These are phyloP conservation scores for Galeopsomyia nigrocyanea DNA, from an alignment of 2,888 invertebrate genomes.

Conservation along the genomic window DNA sequence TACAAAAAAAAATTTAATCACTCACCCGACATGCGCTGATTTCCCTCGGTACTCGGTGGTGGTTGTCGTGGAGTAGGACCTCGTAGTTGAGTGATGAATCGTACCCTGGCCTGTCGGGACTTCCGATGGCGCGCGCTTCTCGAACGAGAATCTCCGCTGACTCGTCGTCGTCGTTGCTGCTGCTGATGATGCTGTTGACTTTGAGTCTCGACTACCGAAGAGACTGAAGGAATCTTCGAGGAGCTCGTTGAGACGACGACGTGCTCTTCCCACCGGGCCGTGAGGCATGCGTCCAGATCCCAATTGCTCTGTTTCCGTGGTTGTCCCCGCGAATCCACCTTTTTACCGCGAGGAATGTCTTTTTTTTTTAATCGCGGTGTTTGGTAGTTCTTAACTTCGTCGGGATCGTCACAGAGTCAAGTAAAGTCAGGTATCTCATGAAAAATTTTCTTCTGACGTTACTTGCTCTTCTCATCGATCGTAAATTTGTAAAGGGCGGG, in stretches of 20 bases:
- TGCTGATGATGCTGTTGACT: conserved; percentile 60
- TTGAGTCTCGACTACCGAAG: conserved; percentile 77
- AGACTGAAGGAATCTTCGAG: conserved; percentile 85
- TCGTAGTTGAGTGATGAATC: conserved; percentile 12
- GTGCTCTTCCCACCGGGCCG: conserved; percentile 74
- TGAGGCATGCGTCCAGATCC: conserved; percentile 53
- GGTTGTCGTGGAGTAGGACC: conserved; percentile 8
- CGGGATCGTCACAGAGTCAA: no score
- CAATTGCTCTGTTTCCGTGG: conserved; percentile 55
- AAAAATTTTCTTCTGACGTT: conserved; percentile 5
- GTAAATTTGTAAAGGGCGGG: background rate
- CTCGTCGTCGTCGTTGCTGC: conserved; percentile 16
- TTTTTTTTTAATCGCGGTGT: background rate
- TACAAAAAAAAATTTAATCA: background rate
- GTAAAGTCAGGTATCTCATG: no score
- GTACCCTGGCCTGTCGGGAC: conserved; percentile 33
- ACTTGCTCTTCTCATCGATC: conserved; percentile 3
- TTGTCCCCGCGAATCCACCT: conserved; percentile 40
- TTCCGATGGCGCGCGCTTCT: background rate
- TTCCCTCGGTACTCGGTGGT: conserved; percentile 57
- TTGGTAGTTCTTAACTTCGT: background rate
- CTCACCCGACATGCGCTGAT: conserved; percentile 57
- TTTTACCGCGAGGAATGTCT: background rate
- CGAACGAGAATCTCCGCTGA: background rate
- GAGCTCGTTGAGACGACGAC: conserved; percentile 81